Evolutionary conservation across 2,797 vertebrate species (phyloP).

Genomic region (Mallotus villosus): DNA sequence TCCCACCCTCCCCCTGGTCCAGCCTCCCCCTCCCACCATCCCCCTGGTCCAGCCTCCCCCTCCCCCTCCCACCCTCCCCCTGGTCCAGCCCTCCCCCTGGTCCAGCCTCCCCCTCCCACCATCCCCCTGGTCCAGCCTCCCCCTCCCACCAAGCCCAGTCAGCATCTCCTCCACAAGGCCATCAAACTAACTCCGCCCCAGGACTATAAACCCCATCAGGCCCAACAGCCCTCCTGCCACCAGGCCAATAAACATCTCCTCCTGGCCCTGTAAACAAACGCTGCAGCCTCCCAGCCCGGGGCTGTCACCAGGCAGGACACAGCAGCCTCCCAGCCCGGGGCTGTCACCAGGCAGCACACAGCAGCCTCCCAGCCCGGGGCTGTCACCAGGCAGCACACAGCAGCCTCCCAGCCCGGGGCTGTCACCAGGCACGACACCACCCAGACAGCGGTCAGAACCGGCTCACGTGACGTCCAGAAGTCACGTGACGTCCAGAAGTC

Average conservation of each 20-base stretch:
- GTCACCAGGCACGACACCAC: not conserved
- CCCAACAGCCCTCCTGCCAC: slow-evolving; percentile 49
- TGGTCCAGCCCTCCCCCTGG: not conserved
- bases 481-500: too few species aligned
- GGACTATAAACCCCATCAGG: slow-evolving; percentile 54
- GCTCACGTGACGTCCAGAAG: too few species aligned
- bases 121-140: slow-evolving; percentile 42
- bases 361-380: not conserved
- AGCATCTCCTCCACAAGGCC: slow-evolving; percentile 49
- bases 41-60: too few species aligned
- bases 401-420: not conserved
- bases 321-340: not conserved
- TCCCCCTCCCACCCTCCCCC: too few species aligned
- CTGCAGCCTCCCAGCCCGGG: not conserved
- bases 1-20: too few species aligned
- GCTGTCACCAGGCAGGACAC: slow-evolving; percentile 4
- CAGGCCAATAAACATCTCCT: slow-evolving; percentile 48
- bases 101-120: too few species aligned
- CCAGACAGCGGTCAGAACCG: too few species aligned
- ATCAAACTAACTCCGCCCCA: slow-evolving; percentile 57
- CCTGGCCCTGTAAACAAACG: slow-evolving; percentile 14
- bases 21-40: too few species aligned
- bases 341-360: not conserved
- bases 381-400: not conserved
- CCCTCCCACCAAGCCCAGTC: slow-evolving; percentile 39